phyloP scores from a whole-genome alignment of 2,113 vertebrate genomes.

The Cyanistes caeruleus region DNA sequence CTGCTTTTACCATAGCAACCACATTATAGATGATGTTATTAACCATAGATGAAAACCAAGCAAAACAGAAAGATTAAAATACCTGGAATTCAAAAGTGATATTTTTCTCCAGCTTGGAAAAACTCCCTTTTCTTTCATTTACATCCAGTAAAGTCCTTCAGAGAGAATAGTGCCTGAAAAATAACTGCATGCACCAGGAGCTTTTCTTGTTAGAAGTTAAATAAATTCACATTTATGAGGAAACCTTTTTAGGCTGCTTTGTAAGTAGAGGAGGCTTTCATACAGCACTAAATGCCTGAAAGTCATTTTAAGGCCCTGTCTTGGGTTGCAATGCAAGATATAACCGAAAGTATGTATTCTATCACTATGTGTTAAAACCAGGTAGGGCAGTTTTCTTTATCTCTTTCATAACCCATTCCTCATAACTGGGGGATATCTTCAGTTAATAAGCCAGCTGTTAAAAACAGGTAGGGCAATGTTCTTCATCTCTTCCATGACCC shows the following conservation, averaged over 20 bases:
- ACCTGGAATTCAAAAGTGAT: slow-evolving; percentile 7
- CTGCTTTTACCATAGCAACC: slow-evolving; percentile 48
- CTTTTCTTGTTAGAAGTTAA: slow-evolving; percentile 29
- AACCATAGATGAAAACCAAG: slow-evolving; percentile 22
- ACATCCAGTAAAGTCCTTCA: background rate
- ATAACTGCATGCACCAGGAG: background rate
- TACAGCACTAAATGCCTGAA: background rate
- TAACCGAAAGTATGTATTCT: no score
- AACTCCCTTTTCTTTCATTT: slow-evolving; percentile 33
- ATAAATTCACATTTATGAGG: background rate
- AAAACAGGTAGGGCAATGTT: no score
- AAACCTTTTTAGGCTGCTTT: background rate
- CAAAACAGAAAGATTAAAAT: slow-evolving; percentile 39
- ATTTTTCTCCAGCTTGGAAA: background rate
- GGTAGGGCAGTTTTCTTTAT: no score
- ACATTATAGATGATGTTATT: slow-evolving; percentile 9
- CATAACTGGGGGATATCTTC: no score
- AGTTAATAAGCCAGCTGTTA: no score
- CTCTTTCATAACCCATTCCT: no score
- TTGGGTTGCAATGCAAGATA: no score
- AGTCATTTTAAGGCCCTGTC: background rate
- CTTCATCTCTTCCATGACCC: no score
- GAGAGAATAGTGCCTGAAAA: slow-evolving; percentile 14
- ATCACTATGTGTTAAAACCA: no score
- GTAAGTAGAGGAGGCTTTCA: background rate